phyloP scores from a whole-genome alignment of 2,888 invertebrate genomes.

The Parnassius smintheus region DNA sequence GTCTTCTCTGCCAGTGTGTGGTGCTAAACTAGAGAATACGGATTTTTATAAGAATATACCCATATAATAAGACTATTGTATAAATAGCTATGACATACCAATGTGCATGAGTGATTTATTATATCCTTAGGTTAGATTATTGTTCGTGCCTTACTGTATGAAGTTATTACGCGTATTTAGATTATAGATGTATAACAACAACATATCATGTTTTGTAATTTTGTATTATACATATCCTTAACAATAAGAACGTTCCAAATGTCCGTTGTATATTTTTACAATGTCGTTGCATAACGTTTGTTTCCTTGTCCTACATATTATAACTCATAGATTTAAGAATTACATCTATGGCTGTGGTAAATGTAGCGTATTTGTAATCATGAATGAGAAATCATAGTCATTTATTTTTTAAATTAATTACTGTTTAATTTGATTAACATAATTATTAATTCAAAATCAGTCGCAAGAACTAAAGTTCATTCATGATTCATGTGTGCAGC shows the following conservation, averaged over 20 bases:
- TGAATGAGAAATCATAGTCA: slow-evolving; percentile 64
- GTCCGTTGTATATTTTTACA: slow-evolving; percentile 39
- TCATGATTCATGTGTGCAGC: too few relatives aligned
- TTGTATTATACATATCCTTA: slow-evolving; percentile 7
- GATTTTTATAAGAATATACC: slow-evolving; percentile 38
- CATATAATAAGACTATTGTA: slow-evolving; percentile 31
- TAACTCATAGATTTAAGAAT: slow-evolving; percentile 49
- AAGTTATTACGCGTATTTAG: slow-evolving; percentile 42
- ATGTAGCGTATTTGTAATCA: slow-evolving; percentile 39
- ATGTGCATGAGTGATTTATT: slow-evolving; percentile 49
- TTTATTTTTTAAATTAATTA: slow-evolving; percentile 24
- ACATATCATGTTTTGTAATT: slow-evolving; percentile 1
- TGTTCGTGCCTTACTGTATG: slow-evolving; percentile 62
- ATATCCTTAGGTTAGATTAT: slow-evolving; percentile 41
- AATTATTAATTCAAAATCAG: too few relatives aligned
- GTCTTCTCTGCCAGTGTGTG: slow-evolving; percentile 32
- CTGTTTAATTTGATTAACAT: too few relatives aligned
- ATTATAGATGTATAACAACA: slow-evolving; percentile 1
- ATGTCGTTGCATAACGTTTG: slow-evolving; percentile 15
- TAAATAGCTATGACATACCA: slow-evolving; percentile 49
- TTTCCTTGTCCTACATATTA: slow-evolving; percentile 31
- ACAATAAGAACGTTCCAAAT: slow-evolving; percentile 42
- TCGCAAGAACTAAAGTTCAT: too few relatives aligned
- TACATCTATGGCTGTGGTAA: slow-evolving; percentile 69
- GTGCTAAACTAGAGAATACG: slow-evolving; percentile 32